A percentile compares a stretch with the other conserved stretches of the same genome.
Conservation (phyloP, 2,113 vertebrate species). For the Anas platyrhynchos region DNA sequence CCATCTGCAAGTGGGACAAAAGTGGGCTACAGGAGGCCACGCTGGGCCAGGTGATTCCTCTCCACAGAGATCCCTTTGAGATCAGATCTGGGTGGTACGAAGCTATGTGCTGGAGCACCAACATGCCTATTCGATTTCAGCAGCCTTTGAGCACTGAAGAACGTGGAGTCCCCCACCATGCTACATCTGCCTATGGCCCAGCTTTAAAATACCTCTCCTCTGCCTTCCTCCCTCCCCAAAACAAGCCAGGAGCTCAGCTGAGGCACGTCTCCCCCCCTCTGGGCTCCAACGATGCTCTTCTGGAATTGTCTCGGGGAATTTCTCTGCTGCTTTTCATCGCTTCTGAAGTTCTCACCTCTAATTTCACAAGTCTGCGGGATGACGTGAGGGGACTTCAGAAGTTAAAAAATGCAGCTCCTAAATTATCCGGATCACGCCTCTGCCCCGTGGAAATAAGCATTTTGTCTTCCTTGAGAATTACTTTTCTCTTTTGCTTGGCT, state of each 20-base stretch:
- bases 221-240: neutral
- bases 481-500: neutral
- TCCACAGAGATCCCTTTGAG: neutral
- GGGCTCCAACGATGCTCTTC: neutral
- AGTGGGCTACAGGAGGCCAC: neutral
- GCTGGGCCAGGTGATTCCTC: neutral
- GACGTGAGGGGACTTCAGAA: neutral
- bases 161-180: neutral
- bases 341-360: neutral
- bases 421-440: neutral
- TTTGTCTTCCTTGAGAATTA: neutral
- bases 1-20: accelerated
- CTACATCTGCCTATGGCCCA: neutral
- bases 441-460: neutral
- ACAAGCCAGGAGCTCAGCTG: neutral
- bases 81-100: accelerated
- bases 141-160: neutral
- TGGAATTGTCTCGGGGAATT: neutral
- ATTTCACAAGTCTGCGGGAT: neutral
- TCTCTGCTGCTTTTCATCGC: neutral
- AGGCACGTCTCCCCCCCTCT: neutral
- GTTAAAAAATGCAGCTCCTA: neutral
- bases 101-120: neutral
- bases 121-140: neutral
- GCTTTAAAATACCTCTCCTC: neutral